phyloP scores from a whole-genome alignment of 2,888 invertebrate species.

The Clusia tigrina region DNA sequence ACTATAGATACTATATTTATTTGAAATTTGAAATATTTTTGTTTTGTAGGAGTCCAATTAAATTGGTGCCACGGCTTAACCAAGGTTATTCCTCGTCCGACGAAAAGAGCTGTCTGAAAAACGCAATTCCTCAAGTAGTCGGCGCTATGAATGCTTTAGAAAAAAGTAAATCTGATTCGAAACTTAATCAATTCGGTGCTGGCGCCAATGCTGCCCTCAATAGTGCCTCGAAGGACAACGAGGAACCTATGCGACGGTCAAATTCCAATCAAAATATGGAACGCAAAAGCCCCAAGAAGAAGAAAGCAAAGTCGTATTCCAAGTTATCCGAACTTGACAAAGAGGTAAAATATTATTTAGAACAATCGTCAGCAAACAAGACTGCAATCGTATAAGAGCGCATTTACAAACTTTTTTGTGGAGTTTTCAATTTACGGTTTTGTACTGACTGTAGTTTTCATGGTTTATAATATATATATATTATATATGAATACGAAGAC shows the following conservation, averaged over 20 bases:
- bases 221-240: slow-evolving; percentile 39
- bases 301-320: slow-evolving; percentile 69
- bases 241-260: slow-evolving; percentile 66
- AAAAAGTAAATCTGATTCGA: slow-evolving; percentile 75
- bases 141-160: slow-evolving; percentile 63
- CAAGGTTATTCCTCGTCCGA: slow-evolving; percentile 36
- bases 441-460: too few species aligned
- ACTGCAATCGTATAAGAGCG: too few species aligned
- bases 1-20: background rate
- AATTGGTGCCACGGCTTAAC: slow-evolving; percentile 42
- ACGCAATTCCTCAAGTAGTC: slow-evolving; percentile 34
- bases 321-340: slow-evolving; percentile 68
- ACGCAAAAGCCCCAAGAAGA: slow-evolving; percentile 64
- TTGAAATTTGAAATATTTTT: background rate
- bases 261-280: slow-evolving; percentile 69
- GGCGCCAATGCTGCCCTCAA: slow-evolving; percentile 41
- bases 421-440: too few species aligned
- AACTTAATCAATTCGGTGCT: slow-evolving; percentile 66
- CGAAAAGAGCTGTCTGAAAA: slow-evolving; percentile 35
- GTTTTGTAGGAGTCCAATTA: slow-evolving; percentile 61
- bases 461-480: background rate
- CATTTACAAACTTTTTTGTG: too few species aligned
- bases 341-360: slow-evolving; percentile 57
- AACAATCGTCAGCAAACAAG: background rate
- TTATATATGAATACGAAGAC: background rate